A percentile compares a stretch with the other conserved stretches of the same genome.
Evolutionary conservation across 1,140 invertebrate genomes (phyloP).

Genomic region (Drosophila murphyi): DNA sequence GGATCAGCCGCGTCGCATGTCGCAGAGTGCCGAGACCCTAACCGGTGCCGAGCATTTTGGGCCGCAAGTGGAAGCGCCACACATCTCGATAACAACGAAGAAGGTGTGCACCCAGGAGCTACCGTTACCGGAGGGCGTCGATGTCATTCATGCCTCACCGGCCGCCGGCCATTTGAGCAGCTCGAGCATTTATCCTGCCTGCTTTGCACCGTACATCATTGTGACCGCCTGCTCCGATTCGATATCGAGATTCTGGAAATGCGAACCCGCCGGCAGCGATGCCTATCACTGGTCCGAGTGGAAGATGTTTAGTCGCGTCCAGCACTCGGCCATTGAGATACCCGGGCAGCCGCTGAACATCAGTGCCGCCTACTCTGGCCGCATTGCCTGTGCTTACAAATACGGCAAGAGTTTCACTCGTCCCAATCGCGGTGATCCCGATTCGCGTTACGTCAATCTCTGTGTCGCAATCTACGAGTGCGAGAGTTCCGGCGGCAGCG

Average conservation of each 20-base stretch:
- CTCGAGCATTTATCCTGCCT: constrained; percentile 99
- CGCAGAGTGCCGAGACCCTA: constrained; percentile 60
- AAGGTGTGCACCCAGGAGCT: constrained; percentile 94
- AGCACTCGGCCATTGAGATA: constrained; percentile 94
- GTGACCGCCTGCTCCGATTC: constrained; percentile 97
- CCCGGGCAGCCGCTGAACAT: constrained; percentile 95
- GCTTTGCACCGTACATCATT: constrained; percentile 97
- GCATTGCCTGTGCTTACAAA: constrained; percentile 98
- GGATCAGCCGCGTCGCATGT: constrained; percentile 55
- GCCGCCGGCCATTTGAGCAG: constrained; percentile 98
- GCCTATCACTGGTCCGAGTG: constrained; percentile 94
- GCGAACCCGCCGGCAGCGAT: constrained; percentile 87
- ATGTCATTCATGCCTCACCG: constrained; percentile 95
- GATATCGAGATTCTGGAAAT: constrained; percentile 92
- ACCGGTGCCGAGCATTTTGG: constrained; percentile 57
- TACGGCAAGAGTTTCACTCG: constrained; percentile 94
- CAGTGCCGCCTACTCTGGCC: constrained; percentile 97
- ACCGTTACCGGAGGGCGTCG: constrained; percentile 94
- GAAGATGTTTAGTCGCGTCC: constrained; percentile 94
- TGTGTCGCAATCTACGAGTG: constrained; percentile 99
- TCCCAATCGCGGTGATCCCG: constrained; percentile 90
- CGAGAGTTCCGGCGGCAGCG: constrained; percentile 98
- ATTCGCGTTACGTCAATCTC: constrained; percentile 95
- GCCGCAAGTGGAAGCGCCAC: constrained; percentile 84
- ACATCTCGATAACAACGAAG: constrained; percentile 88